A percentile compares a stretch with the other conserved stretches of the same genome.
phyloP scores from a whole-genome alignment of 2,888 invertebrate species.

The Hypomecis punctinalis region DNA sequence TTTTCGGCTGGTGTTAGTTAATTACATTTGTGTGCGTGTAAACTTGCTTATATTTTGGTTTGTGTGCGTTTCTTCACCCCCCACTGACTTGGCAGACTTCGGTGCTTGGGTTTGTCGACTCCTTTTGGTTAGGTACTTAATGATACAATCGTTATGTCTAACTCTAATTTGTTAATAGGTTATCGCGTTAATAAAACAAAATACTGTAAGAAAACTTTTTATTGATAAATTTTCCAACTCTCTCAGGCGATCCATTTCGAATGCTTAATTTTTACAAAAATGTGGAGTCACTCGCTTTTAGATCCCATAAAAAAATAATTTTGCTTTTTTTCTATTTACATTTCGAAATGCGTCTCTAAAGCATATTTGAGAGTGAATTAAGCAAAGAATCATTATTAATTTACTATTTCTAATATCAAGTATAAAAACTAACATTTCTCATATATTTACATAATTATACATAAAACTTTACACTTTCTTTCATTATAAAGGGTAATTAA shows the following conservation, averaged over 20 bases:
- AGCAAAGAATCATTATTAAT: constrained; percentile 43
- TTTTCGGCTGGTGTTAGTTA: too few species aligned
- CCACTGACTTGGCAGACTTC: too few species aligned
- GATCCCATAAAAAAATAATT: constrained; percentile 76
- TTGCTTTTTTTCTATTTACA: constrained; percentile 71
- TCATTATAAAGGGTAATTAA: constrained; percentile 43
- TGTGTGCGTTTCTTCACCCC: too few species aligned
- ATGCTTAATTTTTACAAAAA: constrained; percentile 60
- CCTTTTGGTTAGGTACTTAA: too few species aligned
- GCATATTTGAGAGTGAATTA: constrained; percentile 26
- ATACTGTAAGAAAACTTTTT: constrained; percentile 58
- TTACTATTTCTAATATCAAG: constrained; percentile 61
- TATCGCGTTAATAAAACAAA: constrained; percentile 42
- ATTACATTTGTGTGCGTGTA: too few species aligned
- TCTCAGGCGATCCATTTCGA: constrained; percentile 54
- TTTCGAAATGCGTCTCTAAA: constrained; percentile 46
- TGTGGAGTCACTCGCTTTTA: constrained; percentile 12
- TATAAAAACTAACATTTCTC: constrained; percentile 69
- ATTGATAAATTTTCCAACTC: constrained; percentile 71
- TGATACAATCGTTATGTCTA: too few species aligned
- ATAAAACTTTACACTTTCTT: constrained; percentile 55
- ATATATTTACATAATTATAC: constrained; percentile 76
- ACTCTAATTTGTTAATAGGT: too few species aligned
- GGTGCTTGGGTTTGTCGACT: too few species aligned
- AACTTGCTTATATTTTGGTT: too few species aligned